Percentiles rank a stretch among this genome's conserved stretches.
These are phyloP conservation scores for Sphinx pinastri DNA, from an alignment of 2,888 invertebrate genomes.

Conservation along the genomic window DNA sequence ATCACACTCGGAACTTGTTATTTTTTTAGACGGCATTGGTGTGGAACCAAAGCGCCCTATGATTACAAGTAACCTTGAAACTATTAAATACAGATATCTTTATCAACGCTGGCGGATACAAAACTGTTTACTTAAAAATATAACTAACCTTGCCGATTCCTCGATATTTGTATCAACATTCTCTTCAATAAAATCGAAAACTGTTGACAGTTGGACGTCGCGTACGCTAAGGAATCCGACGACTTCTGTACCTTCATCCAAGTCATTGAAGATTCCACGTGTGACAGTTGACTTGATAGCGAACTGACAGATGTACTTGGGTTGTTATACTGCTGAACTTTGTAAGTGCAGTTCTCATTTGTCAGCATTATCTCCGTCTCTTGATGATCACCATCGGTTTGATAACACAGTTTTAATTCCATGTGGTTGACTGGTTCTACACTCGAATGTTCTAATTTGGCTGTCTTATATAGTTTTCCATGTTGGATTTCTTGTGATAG, in stretches of 20 bases:
- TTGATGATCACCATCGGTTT: constrained; percentile 60
- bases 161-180: constrained; percentile 84
- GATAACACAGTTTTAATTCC: constrained; percentile 71
- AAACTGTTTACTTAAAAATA: too few relatives aligned
- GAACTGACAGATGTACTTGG: constrained; percentile 66
- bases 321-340: constrained; percentile 65
- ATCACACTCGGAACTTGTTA: too few relatives aligned
- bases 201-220: constrained; percentile 82
- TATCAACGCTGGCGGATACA: too few relatives aligned
- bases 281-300: constrained; percentile 65
- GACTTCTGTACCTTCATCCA: constrained; percentile 83
- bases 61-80: too few relatives aligned
- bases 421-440: constrained; percentile 58
- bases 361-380: constrained; percentile 72
- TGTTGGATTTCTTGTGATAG: constrained; percentile 84
- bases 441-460: constrained; percentile 54
- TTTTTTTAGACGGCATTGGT: too few relatives aligned
- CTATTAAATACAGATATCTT: too few relatives aligned
- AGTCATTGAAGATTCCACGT: constrained; percentile 67
- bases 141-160: constrained; percentile 81
- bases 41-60: too few relatives aligned
- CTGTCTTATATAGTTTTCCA: constrained; percentile 79
- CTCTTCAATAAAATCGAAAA: constrained; percentile 83
- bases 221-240: constrained; percentile 69
- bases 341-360: constrained; percentile 71